Evolutionary conservation across 2,113 vertebrate genomes (phyloP), one percentile per base, ranked within the genome.

Genomic region (Xiphophorus maculatus): DNA sequence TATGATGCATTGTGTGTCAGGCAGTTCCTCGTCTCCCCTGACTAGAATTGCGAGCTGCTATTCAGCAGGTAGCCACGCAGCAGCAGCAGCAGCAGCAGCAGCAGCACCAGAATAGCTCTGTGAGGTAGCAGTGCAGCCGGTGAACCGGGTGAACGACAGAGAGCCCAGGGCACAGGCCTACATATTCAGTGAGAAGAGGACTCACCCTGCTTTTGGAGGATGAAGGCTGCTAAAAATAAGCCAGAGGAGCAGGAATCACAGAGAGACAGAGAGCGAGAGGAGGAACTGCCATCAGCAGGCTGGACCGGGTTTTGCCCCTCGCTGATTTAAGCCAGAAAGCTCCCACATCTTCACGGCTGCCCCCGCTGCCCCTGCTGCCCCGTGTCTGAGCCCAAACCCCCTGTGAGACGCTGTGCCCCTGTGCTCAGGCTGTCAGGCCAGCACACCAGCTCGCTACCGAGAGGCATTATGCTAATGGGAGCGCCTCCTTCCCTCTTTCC

Each of bases 391-490:
- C 79, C 83, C 88, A 89, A 91, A 86, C 88, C 88, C 89, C 87
- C 74, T 65, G 82, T 84, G 89, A 88, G 84, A 91, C 15, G 70
- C 76, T 82, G 90, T 91, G 90, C 89, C 92, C 88, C 89, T 86
- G 77, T 83, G 81, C 86, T 89, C 87, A 84, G 87, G 84, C 92
- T 92, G 90, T 90, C 91, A 92, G 85, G 85, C 92, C 92, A 86
- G 90, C 88, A 90, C 91, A 90, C 87, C 89, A 91, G 95, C 96
- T 96, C 91, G 94, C 95, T 94, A 96, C 97, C 95, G 96, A 98
- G 96, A 98, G 96, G 96, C 97, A 97, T 98, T 98, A 99, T 99
- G 97, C 96, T 98, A 99, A 99, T 99, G 92, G 76, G 42, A 74
- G 85, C 85, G 81, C 85, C 90, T 91, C 84, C 77, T 90, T 81